Evolutionary conservation across 2,113 vertebrate species (phyloP).

Genomic region (Bombycilla garrulus): DNA sequence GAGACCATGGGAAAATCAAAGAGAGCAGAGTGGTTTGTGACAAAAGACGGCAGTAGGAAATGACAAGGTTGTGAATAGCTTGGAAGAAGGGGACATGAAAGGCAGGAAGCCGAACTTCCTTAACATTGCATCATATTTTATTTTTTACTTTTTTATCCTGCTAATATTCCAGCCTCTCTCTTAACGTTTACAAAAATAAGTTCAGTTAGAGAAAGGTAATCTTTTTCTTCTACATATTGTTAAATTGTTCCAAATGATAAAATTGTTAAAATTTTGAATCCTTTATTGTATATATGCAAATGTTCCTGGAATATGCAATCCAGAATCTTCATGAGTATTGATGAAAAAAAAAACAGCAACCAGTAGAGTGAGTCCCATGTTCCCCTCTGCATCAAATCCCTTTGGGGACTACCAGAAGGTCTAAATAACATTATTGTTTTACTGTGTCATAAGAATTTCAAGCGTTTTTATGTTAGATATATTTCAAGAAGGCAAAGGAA

Average conservation of each 20-base stretch:
- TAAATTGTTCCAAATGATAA: background rate
- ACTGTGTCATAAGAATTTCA: background rate
- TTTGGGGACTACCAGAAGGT: background rate
- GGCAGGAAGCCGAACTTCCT: constrained; percentile 61
- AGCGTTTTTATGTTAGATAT: background rate
- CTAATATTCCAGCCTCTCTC: background rate
- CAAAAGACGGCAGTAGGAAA: constrained; percentile 47
- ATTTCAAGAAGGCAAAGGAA: background rate
- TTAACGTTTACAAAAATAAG: background rate
- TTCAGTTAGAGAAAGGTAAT: background rate
- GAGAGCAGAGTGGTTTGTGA: constrained; percentile 14
- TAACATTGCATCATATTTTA: constrained; percentile 51
- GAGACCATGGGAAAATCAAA: constrained; percentile 52
- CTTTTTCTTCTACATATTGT: background rate
- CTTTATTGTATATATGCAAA: background rate
- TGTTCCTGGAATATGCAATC: background rate
- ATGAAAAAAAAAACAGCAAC: background rate
- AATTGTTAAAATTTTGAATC: background rate
- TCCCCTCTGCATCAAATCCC: background rate
- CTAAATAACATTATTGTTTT: background rate
- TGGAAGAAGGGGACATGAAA: constrained; percentile 51
- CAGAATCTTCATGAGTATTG: background rate
- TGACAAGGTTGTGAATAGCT: constrained; percentile 50
- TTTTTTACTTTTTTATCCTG: constrained; percentile 19
- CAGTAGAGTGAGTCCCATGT: background rate